A percentile compares a stretch with the other conserved stretches of the same genome.
phyloP scores from a whole-genome alignment of 2,888 invertebrate species.

The Caenorhabditis virilis region DNA sequence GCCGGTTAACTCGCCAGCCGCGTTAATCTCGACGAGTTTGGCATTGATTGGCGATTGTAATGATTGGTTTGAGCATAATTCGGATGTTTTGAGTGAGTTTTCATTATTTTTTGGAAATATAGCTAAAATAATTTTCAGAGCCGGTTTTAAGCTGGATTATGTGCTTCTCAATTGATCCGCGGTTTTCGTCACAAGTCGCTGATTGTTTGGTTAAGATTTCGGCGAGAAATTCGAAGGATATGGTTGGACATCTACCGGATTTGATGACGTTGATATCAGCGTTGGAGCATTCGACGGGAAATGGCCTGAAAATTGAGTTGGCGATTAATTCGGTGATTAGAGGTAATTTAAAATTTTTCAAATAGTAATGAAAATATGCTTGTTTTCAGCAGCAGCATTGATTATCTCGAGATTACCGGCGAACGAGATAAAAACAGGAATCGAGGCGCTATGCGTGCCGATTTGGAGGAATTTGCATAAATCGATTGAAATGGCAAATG shows the following conservation, averaged over 20 bases:
- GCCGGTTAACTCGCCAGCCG: constrained; percentile 82
- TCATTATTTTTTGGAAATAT: neutral
- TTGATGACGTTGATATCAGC: constrained; percentile 14
- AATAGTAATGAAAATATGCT: neutral
- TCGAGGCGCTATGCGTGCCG: constrained; percentile 49
- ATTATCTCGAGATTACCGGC: constrained; percentile 41
- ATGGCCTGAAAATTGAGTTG: constrained; percentile 38
- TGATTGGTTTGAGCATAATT: constrained; percentile 91
- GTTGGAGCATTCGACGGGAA: constrained; percentile 30
- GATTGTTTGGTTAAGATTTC: constrained; percentile 47
- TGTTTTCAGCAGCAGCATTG: constrained; percentile 42
- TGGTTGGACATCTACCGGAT: constrained; percentile 20
- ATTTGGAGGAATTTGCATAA: constrained; percentile 37
- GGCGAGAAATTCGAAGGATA: constrained; percentile 15
- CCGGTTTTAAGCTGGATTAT: constrained; percentile 50
- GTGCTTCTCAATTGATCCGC: constrained; percentile 27
- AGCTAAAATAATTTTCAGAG: constrained; percentile 35
- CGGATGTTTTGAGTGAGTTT: constrained; percentile 76
- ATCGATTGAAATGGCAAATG: neutral
- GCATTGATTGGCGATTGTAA: constrained; percentile 74
- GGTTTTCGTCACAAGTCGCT: constrained; percentile 31
- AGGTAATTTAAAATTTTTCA: constrained; percentile 10
- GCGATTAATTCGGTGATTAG: constrained; percentile 31
- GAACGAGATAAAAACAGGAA: constrained; percentile 26
- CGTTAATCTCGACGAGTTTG: constrained; percentile 85